A percentile compares a stretch with the other conserved stretches of the same genome.
Conservation (phyloP, 1,140 invertebrate species). For the Bradynema listronoti region DNA sequence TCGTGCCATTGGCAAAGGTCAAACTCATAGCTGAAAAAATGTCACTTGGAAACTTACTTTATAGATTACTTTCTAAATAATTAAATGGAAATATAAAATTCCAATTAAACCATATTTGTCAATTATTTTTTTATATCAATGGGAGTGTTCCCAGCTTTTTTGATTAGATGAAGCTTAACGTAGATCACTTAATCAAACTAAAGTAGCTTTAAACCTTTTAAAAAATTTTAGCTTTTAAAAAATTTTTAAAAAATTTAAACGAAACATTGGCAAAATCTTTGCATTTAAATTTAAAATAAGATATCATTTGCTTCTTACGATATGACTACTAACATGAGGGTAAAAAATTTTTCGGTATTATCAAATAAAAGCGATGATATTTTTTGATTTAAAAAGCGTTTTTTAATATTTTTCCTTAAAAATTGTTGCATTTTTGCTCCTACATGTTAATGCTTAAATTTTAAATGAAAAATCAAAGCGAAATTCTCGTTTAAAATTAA, state of each 20-base stretch:
- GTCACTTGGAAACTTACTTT: conserved; percentile 6
- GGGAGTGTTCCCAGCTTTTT: background rate
- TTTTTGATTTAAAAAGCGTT: no score
- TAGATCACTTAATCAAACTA: background rate
- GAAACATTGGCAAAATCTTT: background rate
- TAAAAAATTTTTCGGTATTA: conserved; percentile 5
- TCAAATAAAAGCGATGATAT: no score
- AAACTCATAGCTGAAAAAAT: conserved; percentile 11
- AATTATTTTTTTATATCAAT: background rate
- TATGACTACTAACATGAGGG: background rate
- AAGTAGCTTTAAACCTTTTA: background rate
- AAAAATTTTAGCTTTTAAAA: background rate
- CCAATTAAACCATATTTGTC: background rate
- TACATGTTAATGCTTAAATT: no score
- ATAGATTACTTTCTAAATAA: background rate
- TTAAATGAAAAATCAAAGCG: no score
- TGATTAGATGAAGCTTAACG: no score
- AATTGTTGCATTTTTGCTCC: no score
- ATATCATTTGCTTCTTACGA: background rate
- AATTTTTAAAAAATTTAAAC: conserved; percentile 1
- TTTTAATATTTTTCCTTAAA: no score
- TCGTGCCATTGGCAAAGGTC: no score
- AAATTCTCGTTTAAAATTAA: no score
- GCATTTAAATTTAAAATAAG: background rate
- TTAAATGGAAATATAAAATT: background rate